Conservation (phyloP, 2,113 vertebrate genomes). For the Phalacrocorax carbo region DNA sequence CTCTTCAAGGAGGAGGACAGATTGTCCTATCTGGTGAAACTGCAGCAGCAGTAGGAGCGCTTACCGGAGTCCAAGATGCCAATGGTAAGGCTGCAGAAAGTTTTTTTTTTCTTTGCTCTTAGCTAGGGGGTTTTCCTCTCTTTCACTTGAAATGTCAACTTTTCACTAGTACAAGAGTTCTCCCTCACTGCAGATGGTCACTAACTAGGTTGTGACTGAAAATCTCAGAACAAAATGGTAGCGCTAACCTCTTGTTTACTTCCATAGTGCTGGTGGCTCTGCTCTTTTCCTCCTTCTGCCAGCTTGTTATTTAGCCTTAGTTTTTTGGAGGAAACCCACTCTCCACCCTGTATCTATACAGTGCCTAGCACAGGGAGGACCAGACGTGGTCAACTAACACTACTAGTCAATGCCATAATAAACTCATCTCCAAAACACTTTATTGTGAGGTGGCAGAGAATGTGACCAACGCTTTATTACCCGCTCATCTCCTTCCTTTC, state of each 20-base stretch:
- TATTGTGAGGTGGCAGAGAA: background rate
- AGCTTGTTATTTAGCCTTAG: background rate
- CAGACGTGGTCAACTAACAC: background rate
- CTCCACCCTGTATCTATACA: fast-evolving
- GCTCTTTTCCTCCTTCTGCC: background rate
- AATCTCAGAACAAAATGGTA: background rate
- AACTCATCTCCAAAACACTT: background rate
- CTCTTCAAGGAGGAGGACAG: constrained; percentile 95
- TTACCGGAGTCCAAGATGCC: constrained; percentile 93
- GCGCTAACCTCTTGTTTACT: background rate
- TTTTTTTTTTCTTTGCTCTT: background rate
- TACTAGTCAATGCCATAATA: background rate
- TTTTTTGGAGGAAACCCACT: background rate
- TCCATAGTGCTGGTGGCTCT: background rate
- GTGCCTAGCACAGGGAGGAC: background rate
- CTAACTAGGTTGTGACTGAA: background rate
- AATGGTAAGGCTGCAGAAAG: constrained; percentile 75
- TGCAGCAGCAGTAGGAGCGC: constrained; percentile 93
- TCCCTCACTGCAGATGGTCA: background rate
- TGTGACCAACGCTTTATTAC: background rate
- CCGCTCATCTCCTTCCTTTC: background rate
- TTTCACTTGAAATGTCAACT: fast-evolving
- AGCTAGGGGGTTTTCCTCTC: background rate
- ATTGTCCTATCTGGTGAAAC: constrained; percentile 96
- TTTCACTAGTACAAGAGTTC: background rate